Conservation (phyloP, 2,888 invertebrate species). For the Heliconius charithonia region DNA sequence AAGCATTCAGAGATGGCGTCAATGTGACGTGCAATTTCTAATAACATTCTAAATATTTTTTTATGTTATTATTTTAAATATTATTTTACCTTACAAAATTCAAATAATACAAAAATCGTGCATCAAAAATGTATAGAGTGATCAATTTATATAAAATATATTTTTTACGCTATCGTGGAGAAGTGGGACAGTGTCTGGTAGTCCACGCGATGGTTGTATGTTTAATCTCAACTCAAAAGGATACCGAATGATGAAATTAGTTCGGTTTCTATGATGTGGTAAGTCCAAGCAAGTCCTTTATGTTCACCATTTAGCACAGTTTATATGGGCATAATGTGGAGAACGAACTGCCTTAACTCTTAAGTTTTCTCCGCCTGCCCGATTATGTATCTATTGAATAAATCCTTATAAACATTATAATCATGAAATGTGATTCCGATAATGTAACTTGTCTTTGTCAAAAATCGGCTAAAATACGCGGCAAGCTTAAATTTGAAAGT, state of each 20-base stretch:
- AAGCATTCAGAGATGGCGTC: constrained; percentile 1
- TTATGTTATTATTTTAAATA: neutral
- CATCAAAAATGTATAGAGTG: neutral
- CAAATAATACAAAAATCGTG: neutral
- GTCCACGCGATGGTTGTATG: neutral
- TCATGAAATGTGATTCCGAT: too few relatives aligned
- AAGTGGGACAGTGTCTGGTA: neutral
- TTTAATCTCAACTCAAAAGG: neutral
- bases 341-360: too few relatives aligned
- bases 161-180: neutral
- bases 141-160: neutral
- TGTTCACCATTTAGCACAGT: too few relatives aligned
- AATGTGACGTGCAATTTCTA: neutral
- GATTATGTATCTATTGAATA: too few relatives aligned
- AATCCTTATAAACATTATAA: too few relatives aligned
- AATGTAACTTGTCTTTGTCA: too few relatives aligned
- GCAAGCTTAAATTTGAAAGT: neutral
- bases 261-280: too few relatives aligned
- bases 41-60: neutral
- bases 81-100: neutral
- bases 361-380: too few relatives aligned
- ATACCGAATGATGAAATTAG: too few relatives aligned
- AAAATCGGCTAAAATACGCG: too few relatives aligned
- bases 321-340: too few relatives aligned
- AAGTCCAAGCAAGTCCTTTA: too few relatives aligned